Percentiles rank a stretch among this genome's conserved stretches.
These are phyloP conservation scores for Pipistrellus pipistrellus DNA, from an alignment of 2,797 vertebrate species.

Conservation along the genomic window DNA sequence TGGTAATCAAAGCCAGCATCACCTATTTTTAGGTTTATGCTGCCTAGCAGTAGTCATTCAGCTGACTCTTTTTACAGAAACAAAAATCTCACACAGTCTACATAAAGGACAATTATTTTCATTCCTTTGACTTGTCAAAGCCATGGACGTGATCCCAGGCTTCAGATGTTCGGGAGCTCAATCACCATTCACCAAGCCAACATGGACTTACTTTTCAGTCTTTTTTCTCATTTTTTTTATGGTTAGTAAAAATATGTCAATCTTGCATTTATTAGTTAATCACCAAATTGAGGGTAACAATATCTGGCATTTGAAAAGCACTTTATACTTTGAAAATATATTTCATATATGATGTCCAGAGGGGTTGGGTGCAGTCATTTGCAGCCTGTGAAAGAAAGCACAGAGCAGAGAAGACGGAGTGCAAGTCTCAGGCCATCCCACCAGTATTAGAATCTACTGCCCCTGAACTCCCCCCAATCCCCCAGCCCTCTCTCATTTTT, in stretches of 20 bases:
- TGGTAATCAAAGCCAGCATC: not conserved
- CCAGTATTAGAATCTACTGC: not conserved
- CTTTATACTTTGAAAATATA: not conserved
- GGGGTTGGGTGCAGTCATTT: not conserved
- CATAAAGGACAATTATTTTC: not conserved
- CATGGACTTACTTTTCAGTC: not conserved
- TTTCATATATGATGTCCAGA: not conserved
- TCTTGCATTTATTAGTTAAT: not conserved
- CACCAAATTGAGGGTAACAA: not conserved
- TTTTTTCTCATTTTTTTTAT: constrained; percentile 10
- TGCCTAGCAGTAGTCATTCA: not conserved
- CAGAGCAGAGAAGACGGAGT: not conserved
- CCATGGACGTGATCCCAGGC: not conserved
- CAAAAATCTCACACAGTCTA: not conserved
- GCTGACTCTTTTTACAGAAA: not conserved
- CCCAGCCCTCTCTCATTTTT: not conserved
- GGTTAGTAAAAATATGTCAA: constrained; percentile 10
- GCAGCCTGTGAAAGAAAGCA: not conserved
- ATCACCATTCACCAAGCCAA: not conserved
- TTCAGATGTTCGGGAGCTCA: not conserved
- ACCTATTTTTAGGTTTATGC: not conserved
- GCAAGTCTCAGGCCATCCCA: not conserved
- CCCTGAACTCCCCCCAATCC: fast-evolving
- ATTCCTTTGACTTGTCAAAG: not conserved
- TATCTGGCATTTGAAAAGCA: not conserved